Percentiles rank a stretch among this genome's conserved stretches.
These are phyloP conservation scores for Monoplex corrugatus DNA, from an alignment of 2,888 invertebrate species.

Conservation along the genomic window DNA sequence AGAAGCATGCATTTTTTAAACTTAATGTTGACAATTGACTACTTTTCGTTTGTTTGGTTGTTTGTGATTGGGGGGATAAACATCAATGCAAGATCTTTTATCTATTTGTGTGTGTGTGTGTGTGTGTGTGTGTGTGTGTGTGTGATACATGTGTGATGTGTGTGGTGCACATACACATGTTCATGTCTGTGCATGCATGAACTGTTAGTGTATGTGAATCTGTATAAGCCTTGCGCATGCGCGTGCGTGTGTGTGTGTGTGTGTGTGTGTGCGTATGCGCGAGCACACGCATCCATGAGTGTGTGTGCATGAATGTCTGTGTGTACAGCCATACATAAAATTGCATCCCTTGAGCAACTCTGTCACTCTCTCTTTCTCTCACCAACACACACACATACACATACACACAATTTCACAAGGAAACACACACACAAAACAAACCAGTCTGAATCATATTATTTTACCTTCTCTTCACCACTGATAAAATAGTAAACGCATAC, in stretches of 20 bases:
- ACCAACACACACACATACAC: background rate
- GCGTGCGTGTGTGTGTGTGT: constrained; percentile 21
- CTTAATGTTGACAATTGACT: no score
- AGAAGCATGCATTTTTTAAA: no score
- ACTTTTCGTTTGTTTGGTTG: no score
- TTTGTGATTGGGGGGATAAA: no score
- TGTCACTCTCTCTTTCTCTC: background rate
- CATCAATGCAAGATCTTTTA: no score
- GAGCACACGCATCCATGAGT: background rate
- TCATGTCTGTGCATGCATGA: background rate
- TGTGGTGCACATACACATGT: background rate
- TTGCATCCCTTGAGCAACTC: background rate
- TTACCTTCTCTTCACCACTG: background rate
- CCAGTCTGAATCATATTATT: background rate
- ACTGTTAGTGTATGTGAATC: background rate
- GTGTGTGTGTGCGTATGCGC: constrained; percentile 21
- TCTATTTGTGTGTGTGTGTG: no score
- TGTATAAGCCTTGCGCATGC: background rate
- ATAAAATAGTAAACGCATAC: background rate
- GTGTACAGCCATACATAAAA: background rate
- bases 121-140: background rate
- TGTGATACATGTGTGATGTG: background rate
- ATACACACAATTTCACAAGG: background rate
- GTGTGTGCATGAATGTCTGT: background rate
- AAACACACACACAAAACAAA: background rate